These are phyloP conservation scores for Clarias fuscus DNA, from an alignment of 2,797 vertebrate genomes.

Conservation along the genomic window DNA sequence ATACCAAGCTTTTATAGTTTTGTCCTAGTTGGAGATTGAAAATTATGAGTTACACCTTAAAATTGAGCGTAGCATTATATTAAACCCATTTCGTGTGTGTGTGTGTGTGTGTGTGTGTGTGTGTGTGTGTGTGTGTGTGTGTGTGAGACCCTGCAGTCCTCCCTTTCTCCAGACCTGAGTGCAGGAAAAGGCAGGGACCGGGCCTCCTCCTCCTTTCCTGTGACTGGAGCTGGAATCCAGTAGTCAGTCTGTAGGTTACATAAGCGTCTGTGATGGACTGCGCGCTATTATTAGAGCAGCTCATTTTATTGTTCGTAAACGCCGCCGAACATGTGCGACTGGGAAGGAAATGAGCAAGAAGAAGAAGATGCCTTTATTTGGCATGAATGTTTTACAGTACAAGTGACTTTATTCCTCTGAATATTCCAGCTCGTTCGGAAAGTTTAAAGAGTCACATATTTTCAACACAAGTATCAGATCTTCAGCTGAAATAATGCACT, in stretches of 20 bases:
- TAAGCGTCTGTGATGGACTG: slow-evolving; percentile 13
- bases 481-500: too few species aligned
- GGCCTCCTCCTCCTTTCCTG: slow-evolving; percentile 42
- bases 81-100: too few species aligned
- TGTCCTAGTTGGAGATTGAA: not conserved
- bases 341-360: not conserved
- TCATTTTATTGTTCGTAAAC: not conserved
- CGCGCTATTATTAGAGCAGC: slow-evolving; percentile 13
- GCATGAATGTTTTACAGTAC: not conserved
- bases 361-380: not conserved
- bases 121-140: too few species aligned
- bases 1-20: not conserved
- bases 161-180: not conserved
- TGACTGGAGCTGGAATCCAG: not conserved
- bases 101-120: too few species aligned
- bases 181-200: slow-evolving; percentile 29
- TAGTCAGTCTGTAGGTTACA: not conserved
- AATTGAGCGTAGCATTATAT: not conserved
- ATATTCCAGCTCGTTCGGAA: not conserved
- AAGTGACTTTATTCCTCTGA: not conserved
- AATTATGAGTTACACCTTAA: not conserved
- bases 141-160: too few species aligned
- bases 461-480: too few species aligned
- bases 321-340: not conserved
- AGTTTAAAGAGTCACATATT: too few species aligned